A percentile compares a stretch with the other conserved stretches of the same genome.
These are phyloP conservation scores for Clostera curtula DNA, from an alignment of 2,888 invertebrate genomes.

Conservation along the genomic window DNA sequence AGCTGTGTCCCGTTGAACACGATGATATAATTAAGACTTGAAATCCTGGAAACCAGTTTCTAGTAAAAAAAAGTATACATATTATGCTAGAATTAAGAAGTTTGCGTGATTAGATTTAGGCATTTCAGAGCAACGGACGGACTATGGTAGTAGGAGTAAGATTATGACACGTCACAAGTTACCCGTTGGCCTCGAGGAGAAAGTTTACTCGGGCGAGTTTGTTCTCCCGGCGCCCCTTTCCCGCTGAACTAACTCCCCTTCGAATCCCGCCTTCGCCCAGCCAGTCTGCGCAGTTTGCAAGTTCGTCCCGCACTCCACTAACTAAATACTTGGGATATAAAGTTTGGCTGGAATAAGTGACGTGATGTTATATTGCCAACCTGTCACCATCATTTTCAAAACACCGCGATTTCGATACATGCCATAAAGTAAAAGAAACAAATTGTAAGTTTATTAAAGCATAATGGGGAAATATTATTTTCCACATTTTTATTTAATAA, in stretches of 20 bases:
- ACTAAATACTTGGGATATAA: conserved; percentile 32
- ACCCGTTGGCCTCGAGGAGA: conserved; percentile 43
- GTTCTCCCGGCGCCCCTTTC: conserved; percentile 23
- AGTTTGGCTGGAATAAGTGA: conserved; percentile 26
- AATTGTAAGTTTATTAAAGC: too few species aligned
- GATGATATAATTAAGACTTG: too few species aligned
- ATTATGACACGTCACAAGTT: conserved; percentile 55
- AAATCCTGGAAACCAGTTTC: too few species aligned
- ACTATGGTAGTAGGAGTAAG: conserved; percentile 30
- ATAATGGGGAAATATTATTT: too few species aligned
- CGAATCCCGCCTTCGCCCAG: conserved; percentile 11
- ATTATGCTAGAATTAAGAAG: too few species aligned
- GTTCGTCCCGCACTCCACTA: conserved; percentile 29
- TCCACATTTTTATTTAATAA: too few species aligned
- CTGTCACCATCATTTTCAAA: too few species aligned
- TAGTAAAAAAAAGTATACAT: too few species aligned
- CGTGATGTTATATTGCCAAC: neutral
- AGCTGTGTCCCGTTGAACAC: too few species aligned
- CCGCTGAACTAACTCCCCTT: conserved; percentile 7
- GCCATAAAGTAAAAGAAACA: too few species aligned
- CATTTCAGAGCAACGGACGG: conserved; percentile 15
- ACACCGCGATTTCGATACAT: too few species aligned
- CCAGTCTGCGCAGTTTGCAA: conserved; percentile 46
- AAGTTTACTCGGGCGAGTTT: conserved; percentile 45
- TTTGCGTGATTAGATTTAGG: too few species aligned